Evolutionary conservation across 2,113 vertebrate genomes (phyloP).

Genomic region (Sebastes fasciatus): DNA sequence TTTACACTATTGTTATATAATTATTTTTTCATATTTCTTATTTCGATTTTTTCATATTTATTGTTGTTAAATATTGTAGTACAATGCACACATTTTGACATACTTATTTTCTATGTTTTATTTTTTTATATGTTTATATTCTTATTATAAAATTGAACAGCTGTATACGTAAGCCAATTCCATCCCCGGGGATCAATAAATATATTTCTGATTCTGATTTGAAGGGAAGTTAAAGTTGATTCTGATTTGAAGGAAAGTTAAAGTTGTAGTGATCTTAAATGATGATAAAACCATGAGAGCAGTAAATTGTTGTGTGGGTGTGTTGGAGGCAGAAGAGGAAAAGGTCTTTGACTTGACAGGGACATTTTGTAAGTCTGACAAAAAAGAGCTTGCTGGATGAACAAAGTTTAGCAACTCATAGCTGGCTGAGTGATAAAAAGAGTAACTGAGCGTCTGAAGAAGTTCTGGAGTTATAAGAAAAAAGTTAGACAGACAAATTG

Average conservation of each 20-base stretch:
- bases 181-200: background rate
- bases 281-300: constrained; percentile 8
- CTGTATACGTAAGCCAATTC: background rate
- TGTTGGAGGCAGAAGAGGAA: constrained; percentile 7
- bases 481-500: background rate
- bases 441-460: background rate
- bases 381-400: background rate
- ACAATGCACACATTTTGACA: background rate
- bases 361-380: constrained; percentile 1
- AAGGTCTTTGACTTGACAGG: constrained; percentile 8
- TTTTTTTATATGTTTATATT: background rate
- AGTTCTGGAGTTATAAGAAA: background rate
- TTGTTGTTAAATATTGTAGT: too few species aligned
- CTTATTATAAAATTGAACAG: background rate
- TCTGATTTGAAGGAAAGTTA: constrained; percentile 6
- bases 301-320: background rate
- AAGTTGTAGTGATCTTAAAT: background rate
- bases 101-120: background rate
- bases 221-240: background rate
- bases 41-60: background rate
- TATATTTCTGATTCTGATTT: background rate
- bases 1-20: background rate
- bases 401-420: constrained; percentile 1
- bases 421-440: background rate
- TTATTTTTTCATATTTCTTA: background rate